Percentiles rank a stretch among this genome's conserved stretches.
Evolutionary conservation across 2,797 vertebrate species (phyloP).

Genomic region (Poeciliopsis infans): DNA sequence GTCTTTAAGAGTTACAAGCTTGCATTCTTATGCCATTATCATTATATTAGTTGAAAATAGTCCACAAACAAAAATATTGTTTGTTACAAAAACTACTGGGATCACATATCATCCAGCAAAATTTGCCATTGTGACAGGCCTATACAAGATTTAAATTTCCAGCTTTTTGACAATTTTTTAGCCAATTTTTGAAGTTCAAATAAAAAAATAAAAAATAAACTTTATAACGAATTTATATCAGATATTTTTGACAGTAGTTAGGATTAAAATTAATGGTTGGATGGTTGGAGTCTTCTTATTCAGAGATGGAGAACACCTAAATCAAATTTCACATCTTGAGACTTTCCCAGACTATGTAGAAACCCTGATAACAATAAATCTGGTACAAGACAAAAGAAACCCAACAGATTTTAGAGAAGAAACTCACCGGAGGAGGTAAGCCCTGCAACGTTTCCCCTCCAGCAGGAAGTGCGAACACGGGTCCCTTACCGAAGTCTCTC

Average conservation of each 20-base stretch:
- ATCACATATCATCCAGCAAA: too few species aligned
- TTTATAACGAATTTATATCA: not conserved
- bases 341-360: not conserved
- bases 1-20: too few species aligned
- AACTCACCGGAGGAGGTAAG: conserved; percentile 91
- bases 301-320: not conserved
- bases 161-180: not conserved
- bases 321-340: not conserved
- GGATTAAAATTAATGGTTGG: not conserved
- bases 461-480: conserved; percentile 88
- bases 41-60: too few species aligned
- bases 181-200: not conserved
- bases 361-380: not conserved
- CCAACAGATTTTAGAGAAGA: not conserved
- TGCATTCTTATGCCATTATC: too few species aligned
- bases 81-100: too few species aligned
- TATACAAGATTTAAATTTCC: not conserved
- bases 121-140: too few species aligned
- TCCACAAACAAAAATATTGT: too few species aligned
- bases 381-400: not conserved
- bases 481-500: conserved; percentile 91
- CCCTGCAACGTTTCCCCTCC: conserved; percentile 92
- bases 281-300: not conserved
- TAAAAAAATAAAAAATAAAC: too few species aligned
- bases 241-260: not conserved